A percentile compares a stretch with the other conserved stretches of the same genome.
Evolutionary conservation across 2,888 invertebrate species (phyloP).

Genomic region (Limnephilus rhombicus): DNA sequence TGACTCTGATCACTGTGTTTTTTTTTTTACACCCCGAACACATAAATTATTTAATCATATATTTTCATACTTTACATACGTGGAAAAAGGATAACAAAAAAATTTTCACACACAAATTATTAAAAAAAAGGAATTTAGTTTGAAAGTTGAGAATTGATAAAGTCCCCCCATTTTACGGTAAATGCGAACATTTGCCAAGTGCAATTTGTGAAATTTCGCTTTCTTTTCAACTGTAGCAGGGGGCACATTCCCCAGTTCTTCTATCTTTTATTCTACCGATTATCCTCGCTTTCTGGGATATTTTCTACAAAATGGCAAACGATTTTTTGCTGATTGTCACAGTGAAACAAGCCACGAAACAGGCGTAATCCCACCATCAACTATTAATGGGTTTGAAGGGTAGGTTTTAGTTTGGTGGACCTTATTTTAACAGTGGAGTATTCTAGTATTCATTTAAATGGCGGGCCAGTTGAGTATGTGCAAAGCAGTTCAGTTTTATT

Average conservation of each 20-base stretch:
- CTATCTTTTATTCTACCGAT: not conserved
- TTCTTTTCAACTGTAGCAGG: not conserved
- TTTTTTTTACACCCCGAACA: too few species aligned
- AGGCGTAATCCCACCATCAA: not conserved
- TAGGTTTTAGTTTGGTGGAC: not conserved
- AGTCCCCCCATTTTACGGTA: too few species aligned
- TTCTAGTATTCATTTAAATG: not conserved
- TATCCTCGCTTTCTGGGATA: not conserved
- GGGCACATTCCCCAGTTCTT: not conserved
- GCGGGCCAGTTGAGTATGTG: not conserved
- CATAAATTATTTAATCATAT: too few species aligned
- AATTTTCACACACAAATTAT: too few species aligned
- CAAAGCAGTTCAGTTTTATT: not conserved
- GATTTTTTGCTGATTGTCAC: not conserved
- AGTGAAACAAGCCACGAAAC: not conserved
- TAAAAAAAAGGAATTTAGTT: too few species aligned
- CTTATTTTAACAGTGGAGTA: not conserved
- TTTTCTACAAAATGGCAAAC: not conserved
- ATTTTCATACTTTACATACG: too few species aligned
- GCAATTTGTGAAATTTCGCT: not conserved
- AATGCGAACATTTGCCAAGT: not conserved
- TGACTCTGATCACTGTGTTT: too few species aligned
- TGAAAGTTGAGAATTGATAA: too few species aligned
- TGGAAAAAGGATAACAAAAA: too few species aligned
- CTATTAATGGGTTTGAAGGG: not conserved